Evolutionary conservation across 2,113 vertebrate species (phyloP).

Genomic region (Turnix velox): DNA sequence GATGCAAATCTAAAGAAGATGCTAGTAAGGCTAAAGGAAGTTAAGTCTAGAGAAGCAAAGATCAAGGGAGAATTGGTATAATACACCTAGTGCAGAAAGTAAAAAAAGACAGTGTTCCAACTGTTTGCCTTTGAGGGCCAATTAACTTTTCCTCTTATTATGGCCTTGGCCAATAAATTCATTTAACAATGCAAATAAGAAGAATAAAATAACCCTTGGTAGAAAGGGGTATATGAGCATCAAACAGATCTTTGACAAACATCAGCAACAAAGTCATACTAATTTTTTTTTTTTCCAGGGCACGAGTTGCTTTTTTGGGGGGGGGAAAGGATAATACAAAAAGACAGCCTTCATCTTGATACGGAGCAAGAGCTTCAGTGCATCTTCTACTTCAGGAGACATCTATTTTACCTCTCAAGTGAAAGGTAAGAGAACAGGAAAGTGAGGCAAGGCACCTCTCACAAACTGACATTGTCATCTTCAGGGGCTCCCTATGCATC

Average conservation of each 20-base stretch:
- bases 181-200: not conserved
- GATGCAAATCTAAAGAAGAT: not conserved
- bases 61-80: not conserved
- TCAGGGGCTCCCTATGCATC: not conserved
- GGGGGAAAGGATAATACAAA: not conserved
- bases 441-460: not conserved
- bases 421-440: not conserved
- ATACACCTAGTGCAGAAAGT: not conserved
- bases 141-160: not conserved
- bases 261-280: too few relatives aligned
- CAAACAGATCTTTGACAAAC: not conserved
- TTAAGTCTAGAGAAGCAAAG: not conserved
- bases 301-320: not conserved
- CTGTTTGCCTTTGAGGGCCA: not conserved
- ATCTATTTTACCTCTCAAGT: not conserved
- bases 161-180: not conserved
- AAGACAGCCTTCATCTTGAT: not conserved
- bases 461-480: not conserved
- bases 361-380: not conserved
- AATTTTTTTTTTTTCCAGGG: not conserved
- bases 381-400: not conserved
- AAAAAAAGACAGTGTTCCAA: accelerated
- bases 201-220: too few relatives aligned
- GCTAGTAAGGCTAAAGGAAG: not conserved
- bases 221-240: not conserved